Conservation (phyloP, 2,888 invertebrate species). For the Hirtodrosophila alboralis region DNA sequence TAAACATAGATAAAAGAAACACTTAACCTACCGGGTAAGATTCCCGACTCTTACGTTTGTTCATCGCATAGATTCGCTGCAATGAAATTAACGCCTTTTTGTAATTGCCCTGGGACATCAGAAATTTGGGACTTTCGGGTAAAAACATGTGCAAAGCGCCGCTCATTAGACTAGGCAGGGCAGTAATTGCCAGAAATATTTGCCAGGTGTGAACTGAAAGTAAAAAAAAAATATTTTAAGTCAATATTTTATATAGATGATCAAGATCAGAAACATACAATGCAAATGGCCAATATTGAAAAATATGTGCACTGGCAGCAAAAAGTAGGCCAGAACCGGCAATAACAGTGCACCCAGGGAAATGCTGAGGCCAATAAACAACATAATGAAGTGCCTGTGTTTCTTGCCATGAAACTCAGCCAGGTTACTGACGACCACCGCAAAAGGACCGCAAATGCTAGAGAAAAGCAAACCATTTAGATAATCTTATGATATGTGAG, state of each 20-base stretch:
- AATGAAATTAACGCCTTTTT: conserved; percentile 68
- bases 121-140: conserved; percentile 82
- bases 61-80: conserved; percentile 87
- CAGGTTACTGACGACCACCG: conserved; percentile 88
- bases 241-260: background rate
- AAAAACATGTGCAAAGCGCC: conserved; percentile 63
- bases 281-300: conserved; percentile 38
- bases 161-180: conserved; percentile 63
- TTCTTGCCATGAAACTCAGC: conserved; percentile 89
- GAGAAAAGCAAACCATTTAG: background rate
- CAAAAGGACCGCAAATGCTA: conserved; percentile 89
- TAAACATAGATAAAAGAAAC: background rate
- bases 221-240: conserved; percentile 6
- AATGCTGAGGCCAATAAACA: conserved; percentile 87
- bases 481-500: background rate
- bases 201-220: conserved; percentile 76
- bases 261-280: conserved; percentile 39
- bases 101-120: conserved; percentile 79
- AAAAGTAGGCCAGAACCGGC: conserved; percentile 88
- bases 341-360: conserved; percentile 87
- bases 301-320: conserved; percentile 86
- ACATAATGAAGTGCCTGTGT: conserved; percentile 87
- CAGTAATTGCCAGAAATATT: conserved; percentile 62
- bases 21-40: conserved; percentile 87
- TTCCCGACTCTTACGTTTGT: conserved; percentile 86